Evolutionary conservation across 1,140 invertebrate genomes (phyloP).

Genomic region (Drosophila busckii): DNA sequence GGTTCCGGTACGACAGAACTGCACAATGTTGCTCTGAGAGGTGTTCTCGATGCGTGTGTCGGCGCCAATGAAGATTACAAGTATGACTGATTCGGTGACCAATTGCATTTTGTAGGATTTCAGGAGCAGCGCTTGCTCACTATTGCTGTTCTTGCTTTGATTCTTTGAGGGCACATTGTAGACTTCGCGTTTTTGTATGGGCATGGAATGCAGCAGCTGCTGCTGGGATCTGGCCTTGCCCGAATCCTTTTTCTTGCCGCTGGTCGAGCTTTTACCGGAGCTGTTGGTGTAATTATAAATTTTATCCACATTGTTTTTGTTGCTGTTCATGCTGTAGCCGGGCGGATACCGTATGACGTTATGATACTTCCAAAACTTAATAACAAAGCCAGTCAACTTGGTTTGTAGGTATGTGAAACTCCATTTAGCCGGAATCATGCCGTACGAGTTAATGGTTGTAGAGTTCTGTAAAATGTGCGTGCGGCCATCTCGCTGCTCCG

Average conservation of each 20-base stretch:
- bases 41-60: slow-evolving; percentile 86
- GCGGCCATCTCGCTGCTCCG: slow-evolving; percentile 81
- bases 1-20: slow-evolving; percentile 83
- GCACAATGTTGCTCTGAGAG: slow-evolving; percentile 85
- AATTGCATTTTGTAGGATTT: slow-evolving; percentile 72
- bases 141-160: slow-evolving; percentile 26
- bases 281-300: slow-evolving; percentile 23
- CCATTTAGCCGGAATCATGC: slow-evolving; percentile 84
- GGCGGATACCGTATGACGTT: slow-evolving; percentile 23
- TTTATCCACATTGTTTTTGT: slow-evolving; percentile 20
- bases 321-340: slow-evolving; percentile 4
- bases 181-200: slow-evolving; percentile 52
- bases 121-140: slow-evolving; percentile 11
- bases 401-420: slow-evolving; percentile 81
- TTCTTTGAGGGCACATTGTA: slow-evolving; percentile 46
- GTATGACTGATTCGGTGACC: slow-evolving; percentile 85
- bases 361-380: slow-evolving; percentile 90
- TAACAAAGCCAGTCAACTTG: slow-evolving; percentile 84
- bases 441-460: slow-evolving; percentile 82
- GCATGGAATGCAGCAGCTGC: slow-evolving; percentile 34
- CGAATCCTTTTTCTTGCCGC: slow-evolving; percentile 62
- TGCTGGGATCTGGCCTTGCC: slow-evolving; percentile 22
- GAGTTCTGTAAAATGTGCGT: slow-evolving; percentile 81
- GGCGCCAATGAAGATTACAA: slow-evolving; percentile 87
- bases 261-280: slow-evolving; percentile 22